Evolutionary conservation across 2,888 invertebrate species (phyloP), one percentile per base, ranked within the genome.

Genomic region (Drepanosiphum platanoidis): DNA sequence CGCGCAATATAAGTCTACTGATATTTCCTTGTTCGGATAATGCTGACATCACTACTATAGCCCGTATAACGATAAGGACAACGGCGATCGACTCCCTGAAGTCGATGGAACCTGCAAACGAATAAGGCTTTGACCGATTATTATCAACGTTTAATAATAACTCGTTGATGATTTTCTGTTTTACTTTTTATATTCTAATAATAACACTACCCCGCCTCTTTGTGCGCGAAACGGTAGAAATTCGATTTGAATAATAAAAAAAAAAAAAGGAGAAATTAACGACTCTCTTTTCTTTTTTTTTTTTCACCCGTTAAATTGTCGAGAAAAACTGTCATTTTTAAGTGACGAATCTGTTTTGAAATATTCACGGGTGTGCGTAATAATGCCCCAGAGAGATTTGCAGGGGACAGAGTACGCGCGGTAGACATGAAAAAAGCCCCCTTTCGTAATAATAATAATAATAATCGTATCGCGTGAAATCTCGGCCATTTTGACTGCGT

Each of bases 381-480:
- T 27, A 80, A 80, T 68, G 58, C 81, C 58, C 71, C 8, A 7
- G 58, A 71, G 36, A 30, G 36, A 27, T 52, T 52, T n/a, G 27
- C 64, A 27, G 36, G 75, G 80, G 39, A 81, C 39, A 72, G 30
- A 81, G 71, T 61, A 58, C 27, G 52, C 2, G 34, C 3, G 11
- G 30, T 15, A 27, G 30, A 61, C 34, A 75, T 27, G 58, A 27
- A 75, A 3, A n/a, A 81, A 71, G 71, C 30, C 3, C 79, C 70
- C 80, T 61, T 32, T 71, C 81, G 34, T 82, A 61, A 61, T 80
- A 70, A 70, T 70, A 80, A 80, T 68, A 46, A 79, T 61, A n/a
- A 82, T 72, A 72, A 82, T 82, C 81, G 81, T 82, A 82, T 82
- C 81, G 81, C 30, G 58, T 32, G 32, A 72, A 72, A 82, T 72